These are phyloP conservation scores for Enteromius mattozi DNA, from an alignment of 2,797 vertebrate species.

Conservation along the genomic window DNA sequence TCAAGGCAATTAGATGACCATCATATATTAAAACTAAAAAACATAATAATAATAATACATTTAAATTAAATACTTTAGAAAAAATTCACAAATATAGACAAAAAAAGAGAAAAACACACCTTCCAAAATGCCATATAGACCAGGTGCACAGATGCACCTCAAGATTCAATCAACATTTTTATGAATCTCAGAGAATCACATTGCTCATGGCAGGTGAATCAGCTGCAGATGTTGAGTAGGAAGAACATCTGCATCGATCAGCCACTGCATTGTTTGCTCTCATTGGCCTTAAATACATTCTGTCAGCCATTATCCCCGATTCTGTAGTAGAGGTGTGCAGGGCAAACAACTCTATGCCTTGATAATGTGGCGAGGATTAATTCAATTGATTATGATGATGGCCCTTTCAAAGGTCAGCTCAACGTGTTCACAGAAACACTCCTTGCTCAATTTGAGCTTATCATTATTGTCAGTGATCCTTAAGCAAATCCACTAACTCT, in stretches of 20 bases:
- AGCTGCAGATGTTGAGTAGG: conserved; percentile 12
- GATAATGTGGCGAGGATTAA: conserved; percentile 37
- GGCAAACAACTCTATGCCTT: conserved; percentile 17
- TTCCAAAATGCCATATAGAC: neutral
- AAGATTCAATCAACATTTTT: conserved; percentile 26
- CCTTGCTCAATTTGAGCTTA: conserved; percentile 12
- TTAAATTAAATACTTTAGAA: no score
- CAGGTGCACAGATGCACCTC: conserved; percentile 11
- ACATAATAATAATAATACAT: no score
- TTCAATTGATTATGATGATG: conserved; percentile 40
- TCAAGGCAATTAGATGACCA: no score
- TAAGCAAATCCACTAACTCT: neutral
- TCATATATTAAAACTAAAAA: no score
- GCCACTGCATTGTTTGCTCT: conserved; percentile 22
- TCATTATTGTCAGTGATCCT: conserved; percentile 13
- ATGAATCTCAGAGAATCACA: conserved; percentile 1
- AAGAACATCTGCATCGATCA: conserved; percentile 30
- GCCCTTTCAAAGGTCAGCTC: conserved; percentile 17
- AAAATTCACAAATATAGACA: no score
- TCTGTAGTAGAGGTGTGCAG: conserved; percentile 18
- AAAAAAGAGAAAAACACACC: no score
- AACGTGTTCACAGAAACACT: neutral
- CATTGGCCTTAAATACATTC: conserved; percentile 7
- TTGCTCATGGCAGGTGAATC: conserved; percentile 18
- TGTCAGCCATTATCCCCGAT: conserved; percentile 12